A percentile compares a stretch with the other conserved stretches of the same genome.
Conservation (phyloP, 2,797 vertebrate genomes). For the Notolabrus celidotus region DNA sequence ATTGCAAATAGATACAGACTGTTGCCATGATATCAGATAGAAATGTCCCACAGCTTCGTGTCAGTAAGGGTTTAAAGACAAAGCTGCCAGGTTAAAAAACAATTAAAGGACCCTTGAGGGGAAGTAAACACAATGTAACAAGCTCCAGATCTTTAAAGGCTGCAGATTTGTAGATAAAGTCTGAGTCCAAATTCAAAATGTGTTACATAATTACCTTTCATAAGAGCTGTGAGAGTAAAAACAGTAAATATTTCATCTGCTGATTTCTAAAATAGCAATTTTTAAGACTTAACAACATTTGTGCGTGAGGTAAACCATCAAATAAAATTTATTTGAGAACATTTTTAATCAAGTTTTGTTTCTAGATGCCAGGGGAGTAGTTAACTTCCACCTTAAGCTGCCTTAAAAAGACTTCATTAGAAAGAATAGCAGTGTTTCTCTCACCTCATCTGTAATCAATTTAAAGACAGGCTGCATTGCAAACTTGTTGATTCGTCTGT, state of each 20-base stretch:
- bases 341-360: not conserved
- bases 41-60: conserved; percentile 14
- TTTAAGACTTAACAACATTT: not conserved
- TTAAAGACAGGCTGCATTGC: too few species aligned
- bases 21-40: conserved; percentile 18
- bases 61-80: conserved; percentile 4
- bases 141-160: conserved; percentile 28
- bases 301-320: not conserved
- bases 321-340: not conserved
- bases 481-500: too few species aligned
- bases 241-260: not conserved
- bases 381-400: too few species aligned
- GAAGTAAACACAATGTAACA: conserved; percentile 35
- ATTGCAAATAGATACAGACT: conserved; percentile 19
- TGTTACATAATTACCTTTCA: conserved; percentile 9
- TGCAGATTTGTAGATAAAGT: conserved; percentile 6
- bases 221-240: conserved; percentile 2
- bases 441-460: too few species aligned
- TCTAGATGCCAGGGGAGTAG: not conserved
- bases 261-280: not conserved
- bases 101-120: conserved; percentile 1
- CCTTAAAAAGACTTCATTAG: too few species aligned
- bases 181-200: not conserved
- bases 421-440: too few species aligned
- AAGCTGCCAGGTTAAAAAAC: conserved; percentile 21